Percentiles rank a stretch among this genome's conserved stretches.
phyloP scores from a whole-genome alignment of 2,888 invertebrate species.

The Epinotia ramella region DNA sequence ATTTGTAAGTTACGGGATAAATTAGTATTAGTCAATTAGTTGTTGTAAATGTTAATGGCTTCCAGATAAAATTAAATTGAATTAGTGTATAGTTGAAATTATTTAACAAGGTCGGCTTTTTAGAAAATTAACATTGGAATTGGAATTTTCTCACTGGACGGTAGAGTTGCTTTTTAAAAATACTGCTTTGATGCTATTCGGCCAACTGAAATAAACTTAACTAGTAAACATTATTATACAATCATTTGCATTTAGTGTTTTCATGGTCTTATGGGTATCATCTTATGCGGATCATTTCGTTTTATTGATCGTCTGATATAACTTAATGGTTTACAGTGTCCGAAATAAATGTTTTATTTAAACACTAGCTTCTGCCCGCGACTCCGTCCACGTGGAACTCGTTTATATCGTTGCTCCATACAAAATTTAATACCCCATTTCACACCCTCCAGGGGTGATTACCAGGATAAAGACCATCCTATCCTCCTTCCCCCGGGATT shows the following conservation, averaged over 20 bases:
- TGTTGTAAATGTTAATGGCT: conserved; percentile 8
- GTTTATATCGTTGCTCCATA: too few relatives aligned
- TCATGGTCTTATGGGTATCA: background rate
- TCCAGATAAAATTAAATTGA: background rate
- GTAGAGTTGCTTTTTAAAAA: background rate
- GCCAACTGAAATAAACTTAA: background rate
- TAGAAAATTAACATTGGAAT: too few relatives aligned
- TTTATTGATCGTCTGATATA: background rate
- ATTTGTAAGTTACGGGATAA: background rate
- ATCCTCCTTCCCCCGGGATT: too few relatives aligned
- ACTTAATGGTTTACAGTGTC: background rate
- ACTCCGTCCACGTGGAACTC: too few relatives aligned
- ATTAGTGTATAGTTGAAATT: background rate
- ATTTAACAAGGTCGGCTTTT: background rate
- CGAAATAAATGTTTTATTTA: too few relatives aligned
- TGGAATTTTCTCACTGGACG: too few relatives aligned
- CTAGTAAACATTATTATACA: conserved; percentile 11
- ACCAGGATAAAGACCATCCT: too few relatives aligned
- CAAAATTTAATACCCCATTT: too few relatives aligned
- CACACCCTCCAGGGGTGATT: too few relatives aligned
- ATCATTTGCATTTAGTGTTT: conserved; percentile 1
- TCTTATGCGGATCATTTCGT: background rate
- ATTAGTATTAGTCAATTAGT: conserved; percentile 14
- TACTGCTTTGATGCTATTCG: background rate
- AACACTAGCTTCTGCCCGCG: too few relatives aligned